Evolutionary conservation across 2,113 vertebrate species (phyloP).

Genomic region (Irena cyanogastra): DNA sequence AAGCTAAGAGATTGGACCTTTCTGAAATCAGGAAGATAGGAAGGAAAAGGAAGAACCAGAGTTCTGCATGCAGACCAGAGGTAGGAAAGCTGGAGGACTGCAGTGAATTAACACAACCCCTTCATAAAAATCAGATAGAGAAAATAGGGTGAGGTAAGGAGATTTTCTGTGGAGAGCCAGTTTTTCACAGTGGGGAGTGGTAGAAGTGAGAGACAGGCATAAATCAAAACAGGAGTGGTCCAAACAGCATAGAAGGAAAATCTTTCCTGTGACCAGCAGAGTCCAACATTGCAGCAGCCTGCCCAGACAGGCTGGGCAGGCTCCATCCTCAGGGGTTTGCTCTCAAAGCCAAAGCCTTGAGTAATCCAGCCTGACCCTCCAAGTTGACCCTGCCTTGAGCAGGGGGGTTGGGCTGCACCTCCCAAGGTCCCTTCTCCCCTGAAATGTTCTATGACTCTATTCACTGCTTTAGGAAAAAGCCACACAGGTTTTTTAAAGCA

Average conservation of each 20-base stretch:
- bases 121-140: not conserved
- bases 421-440: not conserved
- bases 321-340: not conserved
- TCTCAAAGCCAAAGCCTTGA: not conserved
- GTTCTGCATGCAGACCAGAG: rapidly evolving
- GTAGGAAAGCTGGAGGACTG: not conserved
- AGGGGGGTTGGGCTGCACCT: not conserved
- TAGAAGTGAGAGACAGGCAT: not conserved
- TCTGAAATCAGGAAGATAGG: not conserved
- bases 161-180: not conserved
- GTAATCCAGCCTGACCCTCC: not conserved
- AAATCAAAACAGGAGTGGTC: not conserved
- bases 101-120: not conserved
- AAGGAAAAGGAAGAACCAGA: not conserved
- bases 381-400: not conserved
- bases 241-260: not conserved
- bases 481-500: not conserved
- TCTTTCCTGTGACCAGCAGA: not conserved
- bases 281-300: not conserved
- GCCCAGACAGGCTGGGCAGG: not conserved
- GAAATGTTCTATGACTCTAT: not conserved
- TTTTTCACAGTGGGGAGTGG: not conserved
- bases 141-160: not conserved
- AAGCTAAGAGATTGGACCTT: not conserved
- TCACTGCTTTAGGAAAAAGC: not conserved